A percentile compares a stretch with the other conserved stretches of the same genome.
phyloP scores from a whole-genome alignment of 2,113 vertebrate genomes.

The Anas platyrhynchos region DNA sequence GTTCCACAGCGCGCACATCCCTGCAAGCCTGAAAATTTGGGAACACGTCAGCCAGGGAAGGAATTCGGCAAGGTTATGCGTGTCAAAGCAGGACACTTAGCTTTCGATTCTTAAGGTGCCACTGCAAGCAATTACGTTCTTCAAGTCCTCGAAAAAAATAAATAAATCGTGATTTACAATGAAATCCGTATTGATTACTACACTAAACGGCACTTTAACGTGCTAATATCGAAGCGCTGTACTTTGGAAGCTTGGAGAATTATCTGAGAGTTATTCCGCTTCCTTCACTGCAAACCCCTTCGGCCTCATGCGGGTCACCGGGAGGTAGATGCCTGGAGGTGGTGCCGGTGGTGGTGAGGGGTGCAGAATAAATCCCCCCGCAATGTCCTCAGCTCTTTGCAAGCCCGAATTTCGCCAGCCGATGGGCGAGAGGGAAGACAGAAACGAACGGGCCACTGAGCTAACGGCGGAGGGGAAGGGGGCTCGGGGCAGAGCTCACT shows the following conservation, averaged over 20 bases:
- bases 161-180: background rate
- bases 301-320: background rate
- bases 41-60: background rate
- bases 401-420: background rate
- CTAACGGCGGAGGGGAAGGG: background rate
- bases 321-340: background rate
- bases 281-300: background rate
- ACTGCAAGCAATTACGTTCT: background rate
- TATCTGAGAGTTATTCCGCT: background rate
- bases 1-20: background rate
- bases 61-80: background rate
- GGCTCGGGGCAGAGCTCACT: background rate
- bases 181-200: background rate
- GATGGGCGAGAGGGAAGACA: background rate
- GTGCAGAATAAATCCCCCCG: background rate
- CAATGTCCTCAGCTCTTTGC: background rate
- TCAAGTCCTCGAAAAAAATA: background rate
- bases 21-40: background rate
- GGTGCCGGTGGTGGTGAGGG: background rate
- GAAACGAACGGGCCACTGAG: fast-evolving
- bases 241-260: background rate
- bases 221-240: background rate
- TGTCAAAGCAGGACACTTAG: background rate
- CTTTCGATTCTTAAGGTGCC: background rate
- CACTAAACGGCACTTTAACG: background rate